Evolutionary conservation across 2,113 vertebrate genomes (phyloP).

Genomic region (Psilopsiagon aurifrons): DNA sequence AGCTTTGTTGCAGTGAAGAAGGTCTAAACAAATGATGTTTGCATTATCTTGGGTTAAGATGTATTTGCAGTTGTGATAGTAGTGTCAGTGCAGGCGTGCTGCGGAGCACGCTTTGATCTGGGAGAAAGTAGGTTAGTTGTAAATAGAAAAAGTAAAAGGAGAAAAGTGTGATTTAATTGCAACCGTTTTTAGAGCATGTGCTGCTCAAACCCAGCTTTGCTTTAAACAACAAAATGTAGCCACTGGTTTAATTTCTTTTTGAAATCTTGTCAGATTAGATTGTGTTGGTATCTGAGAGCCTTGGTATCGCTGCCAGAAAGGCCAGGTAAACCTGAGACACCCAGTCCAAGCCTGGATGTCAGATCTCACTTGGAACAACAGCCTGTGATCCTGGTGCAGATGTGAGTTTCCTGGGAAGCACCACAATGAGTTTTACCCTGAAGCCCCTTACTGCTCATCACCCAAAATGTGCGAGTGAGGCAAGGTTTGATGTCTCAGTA

Average conservation of each 20-base stretch:
- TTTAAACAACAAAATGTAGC: background rate
- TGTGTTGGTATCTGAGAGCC: too few species aligned
- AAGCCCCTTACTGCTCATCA: background rate
- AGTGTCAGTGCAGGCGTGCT: background rate
- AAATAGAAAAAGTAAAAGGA: background rate
- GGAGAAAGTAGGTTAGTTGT: constrained; percentile 21
- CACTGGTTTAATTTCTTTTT: background rate
- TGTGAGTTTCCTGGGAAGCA: background rate
- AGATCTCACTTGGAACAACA: background rate
- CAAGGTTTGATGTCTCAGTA: background rate
- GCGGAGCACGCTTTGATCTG: background rate
- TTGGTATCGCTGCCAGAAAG: background rate
- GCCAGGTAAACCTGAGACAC: background rate
- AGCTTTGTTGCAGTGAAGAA: background rate
- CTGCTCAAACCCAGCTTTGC: background rate
- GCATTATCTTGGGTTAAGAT: background rate
- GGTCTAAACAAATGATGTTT: background rate
- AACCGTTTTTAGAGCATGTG: background rate
- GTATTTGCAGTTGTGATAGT: background rate
- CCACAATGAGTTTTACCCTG: background rate
- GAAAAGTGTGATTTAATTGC: background rate
- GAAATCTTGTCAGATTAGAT: background rate
- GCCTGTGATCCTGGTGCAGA: background rate
- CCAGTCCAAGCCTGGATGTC: background rate
- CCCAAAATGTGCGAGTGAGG: background rate